These are phyloP conservation scores for Ginglymostoma cirratum DNA, from an alignment of 2,113 vertebrate species.

Conservation along the genomic window DNA sequence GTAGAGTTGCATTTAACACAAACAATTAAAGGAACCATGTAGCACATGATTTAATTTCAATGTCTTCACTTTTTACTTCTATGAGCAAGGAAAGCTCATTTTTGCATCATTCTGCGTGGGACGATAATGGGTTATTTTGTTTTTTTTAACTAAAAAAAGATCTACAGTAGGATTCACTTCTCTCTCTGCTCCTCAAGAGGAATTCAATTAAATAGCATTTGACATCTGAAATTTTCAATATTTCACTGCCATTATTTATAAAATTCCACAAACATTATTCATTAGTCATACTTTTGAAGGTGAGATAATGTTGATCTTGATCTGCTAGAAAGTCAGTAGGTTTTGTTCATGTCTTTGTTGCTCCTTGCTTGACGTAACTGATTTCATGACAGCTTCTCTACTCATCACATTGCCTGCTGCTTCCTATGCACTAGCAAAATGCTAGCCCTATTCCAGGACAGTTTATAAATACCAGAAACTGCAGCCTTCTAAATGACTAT, in stretches of 20 bases:
- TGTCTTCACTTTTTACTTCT: neutral
- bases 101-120: neutral
- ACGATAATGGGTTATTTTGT: neutral
- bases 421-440: neutral
- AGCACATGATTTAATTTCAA: constrained; percentile 11
- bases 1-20: neutral
- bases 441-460: neutral
- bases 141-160: neutral
- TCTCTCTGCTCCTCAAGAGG: neutral
- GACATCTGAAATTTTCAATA: neutral
- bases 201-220: neutral
- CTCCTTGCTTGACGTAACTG: neutral
- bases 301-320: neutral
- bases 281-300: neutral
- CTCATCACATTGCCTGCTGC: neutral
- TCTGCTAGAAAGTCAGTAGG: neutral
- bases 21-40: neutral
- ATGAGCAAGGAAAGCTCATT: neutral
- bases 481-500: neutral
- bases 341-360: neutral
- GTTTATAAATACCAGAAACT: neutral
- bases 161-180: neutral
- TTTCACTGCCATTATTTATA: neutral
- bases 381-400: neutral
- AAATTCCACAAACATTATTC: neutral